Percentiles rank a stretch among this genome's conserved stretches.
Conservation (phyloP, 2,888 invertebrate species). For the Geotrupes spiniger region DNA sequence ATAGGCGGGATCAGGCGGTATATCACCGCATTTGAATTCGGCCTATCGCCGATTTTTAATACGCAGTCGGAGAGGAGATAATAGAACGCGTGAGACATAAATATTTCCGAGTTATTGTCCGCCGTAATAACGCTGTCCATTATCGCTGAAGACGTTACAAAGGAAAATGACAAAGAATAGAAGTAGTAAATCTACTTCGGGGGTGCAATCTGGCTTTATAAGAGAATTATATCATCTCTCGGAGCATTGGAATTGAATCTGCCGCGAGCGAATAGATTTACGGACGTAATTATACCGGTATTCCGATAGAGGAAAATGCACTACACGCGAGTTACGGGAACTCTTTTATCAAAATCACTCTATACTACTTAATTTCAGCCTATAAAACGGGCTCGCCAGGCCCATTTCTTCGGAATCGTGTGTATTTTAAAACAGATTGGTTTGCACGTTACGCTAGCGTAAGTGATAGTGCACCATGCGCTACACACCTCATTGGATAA, state of each 20-base stretch:
- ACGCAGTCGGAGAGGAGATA: slow-evolving; percentile 13
- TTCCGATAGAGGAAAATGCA: slow-evolving; percentile 4
- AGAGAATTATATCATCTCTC: slow-evolving; percentile 37
- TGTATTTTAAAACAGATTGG: no score
- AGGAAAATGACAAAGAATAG: slow-evolving; percentile 45
- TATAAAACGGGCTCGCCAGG: not conserved
- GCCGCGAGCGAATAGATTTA: slow-evolving; percentile 36
- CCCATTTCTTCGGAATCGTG: no score
- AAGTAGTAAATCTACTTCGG: slow-evolving; percentile 43
- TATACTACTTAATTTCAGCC: not conserved
- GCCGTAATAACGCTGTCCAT: slow-evolving; percentile 39
- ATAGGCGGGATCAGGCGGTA: no score
- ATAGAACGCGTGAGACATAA: slow-evolving; percentile 25
- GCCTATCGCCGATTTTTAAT: slow-evolving; percentile 9
- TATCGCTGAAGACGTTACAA: slow-evolving; percentile 42
- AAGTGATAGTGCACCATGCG: no score
- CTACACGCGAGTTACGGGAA: not conserved
- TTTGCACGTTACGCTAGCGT: no score
- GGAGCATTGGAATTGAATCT: slow-evolving; percentile 34
- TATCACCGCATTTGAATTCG: not conserved
- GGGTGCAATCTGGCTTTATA: slow-evolving; percentile 34
- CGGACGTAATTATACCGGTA: slow-evolving; percentile 24
- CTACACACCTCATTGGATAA: no score
- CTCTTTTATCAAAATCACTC: not conserved
- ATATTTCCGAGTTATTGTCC: slow-evolving; percentile 35